Base-by-base conservation (phyloP, 2,888 invertebrate species). In the Himalopsyche kuldschensis region DNA sequence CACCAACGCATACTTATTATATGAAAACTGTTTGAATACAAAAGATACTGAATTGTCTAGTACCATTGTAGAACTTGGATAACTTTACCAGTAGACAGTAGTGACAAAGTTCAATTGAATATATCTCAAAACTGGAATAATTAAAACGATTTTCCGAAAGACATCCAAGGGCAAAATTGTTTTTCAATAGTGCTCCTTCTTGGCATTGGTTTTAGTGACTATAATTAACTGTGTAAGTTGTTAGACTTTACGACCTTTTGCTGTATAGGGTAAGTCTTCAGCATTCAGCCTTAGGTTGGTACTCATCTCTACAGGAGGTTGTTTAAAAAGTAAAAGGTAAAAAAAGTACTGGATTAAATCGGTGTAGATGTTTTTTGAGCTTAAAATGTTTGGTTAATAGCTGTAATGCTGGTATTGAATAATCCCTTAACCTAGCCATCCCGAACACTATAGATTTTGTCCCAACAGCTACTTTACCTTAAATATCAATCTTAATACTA, bases 91-190 rank as follows among this genome's bases (percentile, higher is more conserved):
- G 82, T 78, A 75, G 69, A 48, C 80, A 75, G 82, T 78, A 75
- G 69, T 47, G 84, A 80, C 85, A 84, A 85, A 85, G 84, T 85
- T 85, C 85, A 84, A 85, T 85, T 85, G 82, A 82, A 84, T 85
- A 82, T 84, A 83, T 79, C 63, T 85, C 84, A 75, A 80, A 84
- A 83, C 81, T 82, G 69, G 82, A 78, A 85, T 84, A 85, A 85
- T 85, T 85, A 83, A 84, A 82, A 80, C 78, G 30, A 27, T 75
- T 31, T n/a, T 46, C 55, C 81, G 47, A 78, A 83, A 31, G 83
- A 20, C 75, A 31, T 47, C 79, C 27, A 32, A 15, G 20, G 20
- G 46, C 31, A 17, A 6, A 46, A 30, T 27, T 47, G 78, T 31
- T 20, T 47, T 30, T 75, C 75, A 48, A 79, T 75, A 55, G 55